Base-by-base conservation (phyloP, 2,888 invertebrate genomes). In the Trachelus tabidus region DNA sequence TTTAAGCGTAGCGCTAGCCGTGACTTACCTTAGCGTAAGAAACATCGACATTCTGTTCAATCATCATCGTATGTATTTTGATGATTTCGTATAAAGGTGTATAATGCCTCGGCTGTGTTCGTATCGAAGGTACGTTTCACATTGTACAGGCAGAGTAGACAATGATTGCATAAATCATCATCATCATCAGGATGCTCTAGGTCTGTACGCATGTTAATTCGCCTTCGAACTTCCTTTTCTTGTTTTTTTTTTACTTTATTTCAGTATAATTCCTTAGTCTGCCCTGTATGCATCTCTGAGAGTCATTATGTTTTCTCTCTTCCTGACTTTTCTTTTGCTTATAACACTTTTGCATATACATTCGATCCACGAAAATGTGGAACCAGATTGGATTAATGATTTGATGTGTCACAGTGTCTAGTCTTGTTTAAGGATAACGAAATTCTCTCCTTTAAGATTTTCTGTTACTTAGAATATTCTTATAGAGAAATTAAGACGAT, bases 1-100 rank as follows among this genome's bases (percentile, higher is more conserved):
- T 91, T 91, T 79, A 91, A 91, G 81, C 88, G 91, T 69, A 91
- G 91, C 79, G 86, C 87, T 34, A 89, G 89, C 76, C 91, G 91
- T 30, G 91, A 91, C 81, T 83, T 86, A 74, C 82, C 87, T 73
- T 90, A 87, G 83, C 73, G 74, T 74, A 2, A 56, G 23, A 23
- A 23, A 23, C 56, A 23, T 56, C 23, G 2, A 56, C 56, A 56
- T 56, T 56, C 23, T 56, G 9, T 23, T 56, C 23, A 23, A 56
- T 56, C 23, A 23, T 40, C 40, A 9, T 56, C 35, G 3, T 35
- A 56, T 6, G 9, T 6, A 56, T 23, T 56, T 56, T 23, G 9
- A 23, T 56, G 56, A 56, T 56, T 56, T 56, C 23, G 2, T 56
- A 23, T 56, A 23, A 6, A 23, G 56, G 23, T 23, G 23, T 23